Conservation (phyloP, 2,888 invertebrate species). For the Sinhomidia bicolor region DNA sequence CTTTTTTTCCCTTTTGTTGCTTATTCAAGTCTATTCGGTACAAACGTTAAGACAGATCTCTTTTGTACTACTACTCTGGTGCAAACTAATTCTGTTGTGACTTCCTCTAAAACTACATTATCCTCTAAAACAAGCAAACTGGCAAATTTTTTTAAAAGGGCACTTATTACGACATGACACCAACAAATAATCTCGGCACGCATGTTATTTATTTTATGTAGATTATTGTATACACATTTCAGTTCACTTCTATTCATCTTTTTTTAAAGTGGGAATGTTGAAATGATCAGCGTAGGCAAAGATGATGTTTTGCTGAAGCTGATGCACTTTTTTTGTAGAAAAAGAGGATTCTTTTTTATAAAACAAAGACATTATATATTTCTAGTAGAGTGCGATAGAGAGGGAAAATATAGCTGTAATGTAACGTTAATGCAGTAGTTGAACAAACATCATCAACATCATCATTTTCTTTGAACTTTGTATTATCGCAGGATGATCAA, state of each 20-base stretch:
- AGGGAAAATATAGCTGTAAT: not conserved
- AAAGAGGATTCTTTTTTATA: conserved; percentile 3
- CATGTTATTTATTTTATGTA: not conserved
- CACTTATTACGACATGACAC: conserved; percentile 49
- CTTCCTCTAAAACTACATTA: conserved; percentile 30
- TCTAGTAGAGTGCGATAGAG: not conserved
- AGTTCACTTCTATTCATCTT: conserved; percentile 17
- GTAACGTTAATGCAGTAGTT: not conserved
- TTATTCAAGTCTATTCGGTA: conserved; percentile 6
- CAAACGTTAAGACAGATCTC: conserved; percentile 22
- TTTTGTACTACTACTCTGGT: conserved; percentile 17
- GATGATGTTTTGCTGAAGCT: not conserved
- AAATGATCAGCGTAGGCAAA: conserved; percentile 66
- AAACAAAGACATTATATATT: conserved; percentile 1
- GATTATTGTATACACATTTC: not conserved
- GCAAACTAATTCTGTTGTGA: conserved; percentile 36
- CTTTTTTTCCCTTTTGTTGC: not conserved
- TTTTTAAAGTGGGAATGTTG: conserved; percentile 50
- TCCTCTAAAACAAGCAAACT: conserved; percentile 49
- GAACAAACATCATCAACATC: not conserved
- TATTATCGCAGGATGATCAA: too few relatives aligned
- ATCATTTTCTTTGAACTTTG: too few relatives aligned
- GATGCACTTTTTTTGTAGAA: not conserved
- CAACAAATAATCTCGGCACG: conserved; percentile 19
- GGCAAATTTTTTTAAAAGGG: conserved; percentile 34